Percentiles rank a stretch among this genome's conserved stretches.
These are phyloP conservation scores for Thermophis baileyi DNA, from an alignment of 2,113 vertebrate species.

Conservation along the genomic window DNA sequence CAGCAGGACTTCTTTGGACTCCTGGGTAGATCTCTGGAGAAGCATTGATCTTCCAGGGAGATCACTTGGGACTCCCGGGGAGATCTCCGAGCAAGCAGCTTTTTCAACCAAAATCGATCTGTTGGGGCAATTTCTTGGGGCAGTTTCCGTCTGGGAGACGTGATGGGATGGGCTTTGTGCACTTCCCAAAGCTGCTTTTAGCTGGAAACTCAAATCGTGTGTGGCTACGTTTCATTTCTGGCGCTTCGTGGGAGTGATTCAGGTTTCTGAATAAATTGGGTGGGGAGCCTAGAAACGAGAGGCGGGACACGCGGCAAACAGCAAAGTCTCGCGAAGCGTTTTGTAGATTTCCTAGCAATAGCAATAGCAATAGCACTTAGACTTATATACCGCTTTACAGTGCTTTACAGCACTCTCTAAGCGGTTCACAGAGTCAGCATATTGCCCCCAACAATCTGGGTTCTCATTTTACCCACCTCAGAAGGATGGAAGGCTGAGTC, in stretches of 20 bases:
- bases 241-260: not conserved
- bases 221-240: not conserved
- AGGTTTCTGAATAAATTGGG: not conserved
- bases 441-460: too few species aligned
- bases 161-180: not conserved
- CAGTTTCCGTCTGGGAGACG: not conserved
- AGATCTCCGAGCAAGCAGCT: too few species aligned
- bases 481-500: too few species aligned
- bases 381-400: too few species aligned
- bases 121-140: not conserved
- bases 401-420: too few species aligned
- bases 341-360: not conserved
- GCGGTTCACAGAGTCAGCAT: too few species aligned
- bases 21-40: too few species aligned
- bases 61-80: too few species aligned
- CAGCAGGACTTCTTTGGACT: not conserved
- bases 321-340: fast-evolving
- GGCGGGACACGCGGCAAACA: fast-evolving
- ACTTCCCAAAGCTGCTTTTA: not conserved
- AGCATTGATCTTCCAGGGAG: too few species aligned
- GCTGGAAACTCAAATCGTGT: not conserved
- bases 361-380: too few species aligned
- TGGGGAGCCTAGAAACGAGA: not conserved
- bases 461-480: too few species aligned
- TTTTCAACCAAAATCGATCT: not conserved